A percentile compares a stretch with the other conserved stretches of the same genome.
Evolutionary conservation across 2,113 vertebrate species (phyloP).

Genomic region (Hymenochirus boettgeri): DNA sequence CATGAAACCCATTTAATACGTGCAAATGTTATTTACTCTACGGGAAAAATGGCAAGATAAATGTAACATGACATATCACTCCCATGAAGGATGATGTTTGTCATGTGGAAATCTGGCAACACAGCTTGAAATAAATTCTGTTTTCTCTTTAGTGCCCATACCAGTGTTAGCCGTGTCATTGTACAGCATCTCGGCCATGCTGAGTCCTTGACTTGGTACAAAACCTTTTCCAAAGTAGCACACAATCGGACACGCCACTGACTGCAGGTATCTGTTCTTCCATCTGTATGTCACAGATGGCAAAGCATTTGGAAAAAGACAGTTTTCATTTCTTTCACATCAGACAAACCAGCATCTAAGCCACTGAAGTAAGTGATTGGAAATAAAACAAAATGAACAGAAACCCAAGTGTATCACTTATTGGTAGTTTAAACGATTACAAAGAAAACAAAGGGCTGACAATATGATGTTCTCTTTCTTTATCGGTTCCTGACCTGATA

Average conservation of each 20-base stretch:
- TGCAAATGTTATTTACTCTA: slow-evolving; percentile 34
- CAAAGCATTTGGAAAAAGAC: slow-evolving; percentile 30
- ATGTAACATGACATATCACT: slow-evolving; percentile 35
- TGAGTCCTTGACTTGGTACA: slow-evolving; percentile 41
- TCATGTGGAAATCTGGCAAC: slow-evolving; percentile 34
- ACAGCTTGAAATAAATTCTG: slow-evolving; percentile 38
- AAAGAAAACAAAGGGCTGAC: slow-evolving; percentile 20
- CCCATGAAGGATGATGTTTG: slow-evolving; percentile 37
- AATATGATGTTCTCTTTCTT: slow-evolving; percentile 8
- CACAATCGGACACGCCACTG: slow-evolving; percentile 29
- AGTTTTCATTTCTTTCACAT: slow-evolving; percentile 30
- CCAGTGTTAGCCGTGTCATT: slow-evolving; percentile 14
- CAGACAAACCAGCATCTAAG: slow-evolving; percentile 26
- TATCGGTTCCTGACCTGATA: too few species aligned
- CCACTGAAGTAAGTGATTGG: slow-evolving; percentile 18
- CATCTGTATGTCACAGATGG: slow-evolving; percentile 41
- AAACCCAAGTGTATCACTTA: slow-evolving; percentile 8
- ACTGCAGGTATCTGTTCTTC: slow-evolving; percentile 37
- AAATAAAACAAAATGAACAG: slow-evolving; percentile 18
- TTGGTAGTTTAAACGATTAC: slow-evolving; percentile 32
- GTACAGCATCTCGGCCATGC: slow-evolving; percentile 20
- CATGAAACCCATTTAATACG: slow-evolving; percentile 35
- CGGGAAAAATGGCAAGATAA: slow-evolving; percentile 34
- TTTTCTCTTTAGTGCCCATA: slow-evolving; percentile 25
- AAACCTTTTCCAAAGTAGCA: slow-evolving; percentile 30